These are phyloP conservation scores for Strigamia crassipes DNA, from an alignment of 2,888 invertebrate genomes.

Conservation along the genomic window DNA sequence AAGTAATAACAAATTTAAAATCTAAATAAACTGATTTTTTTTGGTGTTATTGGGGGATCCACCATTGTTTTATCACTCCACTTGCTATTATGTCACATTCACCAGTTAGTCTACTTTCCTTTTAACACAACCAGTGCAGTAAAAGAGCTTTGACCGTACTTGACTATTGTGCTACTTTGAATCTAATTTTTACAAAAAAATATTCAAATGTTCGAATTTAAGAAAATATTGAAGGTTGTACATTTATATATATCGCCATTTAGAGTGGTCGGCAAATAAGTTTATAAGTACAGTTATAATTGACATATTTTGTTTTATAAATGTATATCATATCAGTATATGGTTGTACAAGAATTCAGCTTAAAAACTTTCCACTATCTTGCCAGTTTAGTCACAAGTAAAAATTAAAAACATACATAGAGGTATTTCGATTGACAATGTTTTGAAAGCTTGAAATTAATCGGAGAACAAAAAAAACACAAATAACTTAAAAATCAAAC, in stretches of 20 bases:
- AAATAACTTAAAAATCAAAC: neutral
- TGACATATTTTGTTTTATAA: neutral
- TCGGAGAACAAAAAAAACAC: neutral
- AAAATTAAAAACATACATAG: neutral
- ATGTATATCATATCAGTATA: neutral
- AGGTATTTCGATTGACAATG: slow-evolving; percentile 3
- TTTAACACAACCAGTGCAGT: too few relatives aligned
- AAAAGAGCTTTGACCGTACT: too few relatives aligned
- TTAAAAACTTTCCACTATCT: neutral
- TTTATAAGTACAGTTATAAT: slow-evolving; percentile 3
- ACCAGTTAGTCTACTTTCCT: too few relatives aligned
- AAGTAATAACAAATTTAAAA: too few relatives aligned
- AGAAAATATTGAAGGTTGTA: neutral
- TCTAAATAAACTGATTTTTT: too few relatives aligned
- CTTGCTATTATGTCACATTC: too few relatives aligned
- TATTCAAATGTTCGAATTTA: neutral
- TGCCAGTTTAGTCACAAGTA: neutral
- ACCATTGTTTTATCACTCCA: too few relatives aligned
- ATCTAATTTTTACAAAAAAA: neutral
- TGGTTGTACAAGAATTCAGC: neutral
- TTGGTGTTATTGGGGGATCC: too few relatives aligned
- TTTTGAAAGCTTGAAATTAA: neutral
- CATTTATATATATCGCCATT: neutral
- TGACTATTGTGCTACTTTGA: too few relatives aligned
- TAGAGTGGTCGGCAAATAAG: neutral